Percentiles rank a stretch among this genome's conserved stretches.
These are phyloP conservation scores for Hoplodrina blanda DNA, from an alignment of 2,888 invertebrate genomes.

Conservation along the genomic window DNA sequence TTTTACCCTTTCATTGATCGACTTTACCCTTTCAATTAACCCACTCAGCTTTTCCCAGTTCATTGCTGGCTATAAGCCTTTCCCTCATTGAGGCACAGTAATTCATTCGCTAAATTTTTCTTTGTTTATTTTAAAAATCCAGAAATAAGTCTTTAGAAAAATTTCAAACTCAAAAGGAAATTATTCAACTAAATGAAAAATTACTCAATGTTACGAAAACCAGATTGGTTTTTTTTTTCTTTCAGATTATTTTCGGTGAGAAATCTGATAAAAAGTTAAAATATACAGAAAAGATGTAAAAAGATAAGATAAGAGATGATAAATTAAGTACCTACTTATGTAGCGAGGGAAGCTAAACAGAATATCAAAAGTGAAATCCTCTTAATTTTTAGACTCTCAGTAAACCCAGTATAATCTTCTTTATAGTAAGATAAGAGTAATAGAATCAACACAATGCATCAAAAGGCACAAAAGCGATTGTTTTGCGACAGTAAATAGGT, in stretches of 20 bases:
- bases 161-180: slow-evolving; percentile 5
- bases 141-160: slow-evolving; percentile 3
- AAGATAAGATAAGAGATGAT: neutral
- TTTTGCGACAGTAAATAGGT: slow-evolving; percentile 46
- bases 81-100: neutral
- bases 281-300: neutral
- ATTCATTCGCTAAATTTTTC: neutral
- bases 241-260: neutral
- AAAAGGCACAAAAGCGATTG: slow-evolving; percentile 51
- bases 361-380: slow-evolving; percentile 21
- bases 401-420: slow-evolving; percentile 42
- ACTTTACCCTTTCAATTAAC: slow-evolving; percentile 14
- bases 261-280: slow-evolving; percentile 2
- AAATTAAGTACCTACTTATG: neutral
- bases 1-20: slow-evolving; percentile 12
- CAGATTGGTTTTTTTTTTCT: neutral
- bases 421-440: slow-evolving; percentile 38
- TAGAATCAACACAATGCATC: slow-evolving; percentile 43
- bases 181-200: slow-evolving; percentile 21
- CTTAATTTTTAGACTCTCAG: slow-evolving; percentile 24
- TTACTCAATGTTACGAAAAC: slow-evolving; percentile 14
- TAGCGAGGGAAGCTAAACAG: slow-evolving; percentile 11
- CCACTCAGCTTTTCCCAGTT: neutral
- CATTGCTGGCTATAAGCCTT: neutral
- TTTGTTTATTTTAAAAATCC: slow-evolving; percentile 12